Percentiles rank a stretch among this genome's conserved stretches.
Conservation (phyloP, 2,113 vertebrate genomes). For the Capreolus pygargus region DNA sequence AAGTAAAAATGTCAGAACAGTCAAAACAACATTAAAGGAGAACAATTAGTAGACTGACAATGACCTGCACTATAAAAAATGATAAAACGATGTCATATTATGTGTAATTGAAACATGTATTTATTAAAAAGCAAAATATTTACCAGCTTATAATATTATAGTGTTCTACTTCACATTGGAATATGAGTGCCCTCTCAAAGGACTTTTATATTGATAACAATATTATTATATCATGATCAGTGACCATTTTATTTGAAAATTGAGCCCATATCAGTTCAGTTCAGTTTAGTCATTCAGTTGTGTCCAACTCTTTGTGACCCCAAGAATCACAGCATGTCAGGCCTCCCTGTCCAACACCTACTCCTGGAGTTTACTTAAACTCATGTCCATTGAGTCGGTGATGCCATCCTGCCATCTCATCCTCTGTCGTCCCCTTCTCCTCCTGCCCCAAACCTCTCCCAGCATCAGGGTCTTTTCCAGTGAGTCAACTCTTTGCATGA, state of each 20-base stretch:
- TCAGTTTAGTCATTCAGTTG: too few relatives aligned
- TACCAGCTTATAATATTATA: not conserved
- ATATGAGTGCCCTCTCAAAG: not conserved
- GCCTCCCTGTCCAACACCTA: too few relatives aligned
- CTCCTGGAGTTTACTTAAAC: too few relatives aligned
- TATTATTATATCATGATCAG: not conserved
- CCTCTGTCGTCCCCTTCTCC: too few relatives aligned
- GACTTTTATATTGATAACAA: not conserved
- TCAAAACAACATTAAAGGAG: not conserved
- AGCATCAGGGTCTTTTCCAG: too few relatives aligned
- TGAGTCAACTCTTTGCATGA: too few relatives aligned
- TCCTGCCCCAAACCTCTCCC: too few relatives aligned
- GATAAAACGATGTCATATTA: not conserved
- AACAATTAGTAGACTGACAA: not conserved
- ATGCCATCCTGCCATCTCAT: too few relatives aligned
- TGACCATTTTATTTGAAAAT: not conserved
- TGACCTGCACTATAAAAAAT: not conserved
- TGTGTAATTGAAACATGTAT: not conserved
- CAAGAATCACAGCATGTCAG: too few relatives aligned
- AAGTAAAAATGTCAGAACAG: not conserved
- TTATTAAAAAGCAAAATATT: not conserved
- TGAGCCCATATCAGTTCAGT: not conserved
- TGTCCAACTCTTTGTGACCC: too few relatives aligned
- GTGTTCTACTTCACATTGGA: not conserved
- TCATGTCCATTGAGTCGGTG: too few relatives aligned